These are phyloP conservation scores for Hydriomena furcata DNA, from an alignment of 2,888 invertebrate genomes.

Conservation along the genomic window DNA sequence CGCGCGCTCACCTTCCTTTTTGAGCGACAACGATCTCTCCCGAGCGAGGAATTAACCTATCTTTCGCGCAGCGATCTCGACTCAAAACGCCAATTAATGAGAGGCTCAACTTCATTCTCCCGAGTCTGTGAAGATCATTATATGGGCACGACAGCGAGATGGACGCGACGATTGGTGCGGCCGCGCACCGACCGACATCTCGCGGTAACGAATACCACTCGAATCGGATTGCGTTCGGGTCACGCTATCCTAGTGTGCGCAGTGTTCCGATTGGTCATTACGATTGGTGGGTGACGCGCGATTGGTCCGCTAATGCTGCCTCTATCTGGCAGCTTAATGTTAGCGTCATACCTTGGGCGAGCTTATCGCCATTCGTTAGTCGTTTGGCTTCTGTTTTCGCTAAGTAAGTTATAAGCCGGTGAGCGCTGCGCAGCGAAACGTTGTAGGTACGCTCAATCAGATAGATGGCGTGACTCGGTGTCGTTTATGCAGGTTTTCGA, in stretches of 20 bases:
- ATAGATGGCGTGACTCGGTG: constrained; percentile 81
- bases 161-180: constrained; percentile 80
- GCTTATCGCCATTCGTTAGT: constrained; percentile 77
- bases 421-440: constrained; percentile 68
- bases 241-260: constrained; percentile 80
- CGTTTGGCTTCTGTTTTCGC: constrained; percentile 74
- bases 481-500: constrained; percentile 75
- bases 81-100: constrained; percentile 84
- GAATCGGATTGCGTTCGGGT: constrained; percentile 81
- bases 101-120: constrained; percentile 83
- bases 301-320: constrained; percentile 70
- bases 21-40: constrained; percentile 80
- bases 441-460: constrained; percentile 70
- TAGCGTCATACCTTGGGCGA: constrained; percentile 72
- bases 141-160: constrained; percentile 83
- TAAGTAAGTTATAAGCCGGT: constrained; percentile 81
- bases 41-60: constrained; percentile 83
- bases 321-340: constrained; percentile 70
- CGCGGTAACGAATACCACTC: constrained; percentile 79
- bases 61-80: constrained; percentile 81
- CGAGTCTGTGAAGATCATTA: constrained; percentile 83
- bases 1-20: constrained; percentile 80
- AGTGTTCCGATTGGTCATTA: constrained; percentile 72
- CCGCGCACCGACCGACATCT: constrained; percentile 75
- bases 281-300: constrained; percentile 71